These are phyloP conservation scores for Cynoglossus semilaevis DNA, from an alignment of 2,113 vertebrate genomes.

Conservation along the genomic window DNA sequence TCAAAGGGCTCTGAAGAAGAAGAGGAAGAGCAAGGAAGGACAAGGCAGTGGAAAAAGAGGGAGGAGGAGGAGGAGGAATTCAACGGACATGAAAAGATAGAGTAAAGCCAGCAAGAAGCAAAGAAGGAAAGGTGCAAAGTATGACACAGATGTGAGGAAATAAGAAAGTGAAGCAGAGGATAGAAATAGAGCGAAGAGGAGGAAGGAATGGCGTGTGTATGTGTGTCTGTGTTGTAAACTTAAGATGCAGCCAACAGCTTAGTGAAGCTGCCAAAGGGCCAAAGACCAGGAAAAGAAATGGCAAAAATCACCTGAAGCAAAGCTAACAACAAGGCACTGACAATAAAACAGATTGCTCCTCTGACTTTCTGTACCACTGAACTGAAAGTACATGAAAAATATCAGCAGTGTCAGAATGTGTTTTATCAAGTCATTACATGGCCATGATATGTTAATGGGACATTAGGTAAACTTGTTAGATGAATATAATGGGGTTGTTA, in stretches of 20 bases:
- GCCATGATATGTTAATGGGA: too few relatives aligned
- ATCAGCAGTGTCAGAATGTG: too few relatives aligned
- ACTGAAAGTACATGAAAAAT: too few relatives aligned
- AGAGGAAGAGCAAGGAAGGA: conserved; percentile 73
- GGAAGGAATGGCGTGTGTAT: conserved; percentile 3
- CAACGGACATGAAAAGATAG: conserved; percentile 24
- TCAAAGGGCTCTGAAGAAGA: conserved; percentile 88
- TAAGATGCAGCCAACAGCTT: conserved; percentile 36
- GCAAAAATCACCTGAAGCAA: conserved; percentile 13
- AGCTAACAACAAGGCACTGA: conserved; percentile 3
- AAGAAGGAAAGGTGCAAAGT: conserved; percentile 57
- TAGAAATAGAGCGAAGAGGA: conserved; percentile 3
- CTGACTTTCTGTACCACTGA: conserved; percentile 1
- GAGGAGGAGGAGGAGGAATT: conserved; percentile 36
- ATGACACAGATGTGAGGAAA: conserved; percentile 63
- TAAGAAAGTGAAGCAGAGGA: conserved; percentile 15
- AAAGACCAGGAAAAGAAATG: conserved; percentile 13
- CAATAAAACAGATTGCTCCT: conserved; percentile 31
- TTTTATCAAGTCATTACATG: too few relatives aligned
- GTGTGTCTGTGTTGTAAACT: conserved; percentile 9
- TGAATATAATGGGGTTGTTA: too few relatives aligned
- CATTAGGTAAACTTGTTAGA: too few relatives aligned
- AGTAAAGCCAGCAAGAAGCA: conserved; percentile 25
- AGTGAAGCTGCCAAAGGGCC: conserved; percentile 20
- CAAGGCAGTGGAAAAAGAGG: conserved; percentile 39